These are phyloP conservation scores for Emberiza fucata DNA, from an alignment of 2,113 vertebrate species.

Conservation along the genomic window DNA sequence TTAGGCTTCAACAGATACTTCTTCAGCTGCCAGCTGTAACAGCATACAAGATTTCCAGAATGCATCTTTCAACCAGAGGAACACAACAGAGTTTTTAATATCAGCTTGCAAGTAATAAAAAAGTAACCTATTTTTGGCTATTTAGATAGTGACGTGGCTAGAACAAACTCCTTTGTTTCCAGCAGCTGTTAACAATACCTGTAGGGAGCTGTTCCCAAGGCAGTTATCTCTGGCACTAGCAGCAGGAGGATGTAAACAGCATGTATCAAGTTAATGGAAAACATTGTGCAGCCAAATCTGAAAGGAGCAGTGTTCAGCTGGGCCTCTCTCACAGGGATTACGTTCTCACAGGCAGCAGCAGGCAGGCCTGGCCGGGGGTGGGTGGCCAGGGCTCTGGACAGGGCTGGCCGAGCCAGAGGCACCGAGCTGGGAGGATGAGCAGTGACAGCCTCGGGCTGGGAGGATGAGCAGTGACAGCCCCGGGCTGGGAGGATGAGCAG, in stretches of 20 bases:
- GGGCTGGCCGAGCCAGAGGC: background rate
- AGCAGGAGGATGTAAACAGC: conserved; percentile 41
- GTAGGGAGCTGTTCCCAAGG: conserved; percentile 51
- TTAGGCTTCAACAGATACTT: background rate
- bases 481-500: accelerated
- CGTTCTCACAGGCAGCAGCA: background rate
- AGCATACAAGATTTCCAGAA: background rate
- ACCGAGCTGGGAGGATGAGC: accelerated
- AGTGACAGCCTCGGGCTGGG: accelerated
- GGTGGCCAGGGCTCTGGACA: background rate
- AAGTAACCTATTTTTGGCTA: conserved; percentile 22
- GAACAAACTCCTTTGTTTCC: conserved; percentile 49
- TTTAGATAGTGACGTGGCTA: conserved; percentile 47
- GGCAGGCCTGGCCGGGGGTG: background rate
- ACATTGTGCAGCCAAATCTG: conserved; percentile 1
- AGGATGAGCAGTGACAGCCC: background rate
- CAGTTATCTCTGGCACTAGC: conserved; percentile 43
- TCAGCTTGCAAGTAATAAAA: background rate
- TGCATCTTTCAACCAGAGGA: background rate
- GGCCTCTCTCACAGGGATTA: background rate
- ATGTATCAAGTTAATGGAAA: conserved; percentile 51
- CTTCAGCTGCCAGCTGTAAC: background rate
- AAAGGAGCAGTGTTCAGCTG: background rate
- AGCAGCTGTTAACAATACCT: conserved; percentile 58
- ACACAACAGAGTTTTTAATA: background rate